Conservation (phyloP, 1,140 invertebrate species). For the Steinernema khuongi region DNA sequence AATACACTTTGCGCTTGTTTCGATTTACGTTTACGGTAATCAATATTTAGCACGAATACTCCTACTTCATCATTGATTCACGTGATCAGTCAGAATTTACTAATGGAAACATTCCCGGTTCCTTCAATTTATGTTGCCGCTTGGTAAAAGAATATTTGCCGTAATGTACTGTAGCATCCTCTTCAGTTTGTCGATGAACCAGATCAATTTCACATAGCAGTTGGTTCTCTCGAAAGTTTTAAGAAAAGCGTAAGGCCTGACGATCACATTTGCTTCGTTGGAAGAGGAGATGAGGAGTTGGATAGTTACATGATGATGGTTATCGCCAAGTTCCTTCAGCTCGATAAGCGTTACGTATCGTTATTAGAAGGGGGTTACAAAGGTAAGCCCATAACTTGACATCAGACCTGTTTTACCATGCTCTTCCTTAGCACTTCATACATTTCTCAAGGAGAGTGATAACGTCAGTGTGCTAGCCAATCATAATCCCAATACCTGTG, state of each 20-base stretch:
- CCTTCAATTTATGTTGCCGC: conserved; percentile 94
- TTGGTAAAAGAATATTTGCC: conserved; percentile 64
- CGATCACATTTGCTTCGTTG: conserved; percentile 85
- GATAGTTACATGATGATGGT: conserved; percentile 93
- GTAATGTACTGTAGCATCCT: conserved; percentile 25
- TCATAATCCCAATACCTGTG: conserved; percentile 56
- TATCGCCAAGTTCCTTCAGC: conserved; percentile 89
- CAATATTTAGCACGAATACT: conserved; percentile 65
- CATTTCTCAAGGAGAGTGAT: conserved; percentile 43
- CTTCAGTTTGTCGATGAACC: conserved; percentile 85
- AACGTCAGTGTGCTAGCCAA: conserved; percentile 52
- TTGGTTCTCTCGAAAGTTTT: conserved; percentile 76
- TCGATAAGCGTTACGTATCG: conserved; percentile 83
- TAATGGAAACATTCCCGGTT: conserved; percentile 86
- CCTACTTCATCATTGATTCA: conserved; percentile 95
- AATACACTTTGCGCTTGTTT: not conserved
- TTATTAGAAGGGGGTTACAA: conserved; percentile 85
- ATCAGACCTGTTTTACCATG: conserved; percentile 19
- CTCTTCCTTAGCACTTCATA: conserved; percentile 53
- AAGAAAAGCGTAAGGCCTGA: conserved; percentile 46
- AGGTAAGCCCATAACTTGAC: conserved; percentile 58
- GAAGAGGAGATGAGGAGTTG: conserved; percentile 86
- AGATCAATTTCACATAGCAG: conserved; percentile 82
- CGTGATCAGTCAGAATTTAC: conserved; percentile 93
- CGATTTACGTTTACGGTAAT: conserved; percentile 63